phyloP scores from a whole-genome alignment of 2,797 vertebrate genomes.

The Cyprinella venusta region DNA sequence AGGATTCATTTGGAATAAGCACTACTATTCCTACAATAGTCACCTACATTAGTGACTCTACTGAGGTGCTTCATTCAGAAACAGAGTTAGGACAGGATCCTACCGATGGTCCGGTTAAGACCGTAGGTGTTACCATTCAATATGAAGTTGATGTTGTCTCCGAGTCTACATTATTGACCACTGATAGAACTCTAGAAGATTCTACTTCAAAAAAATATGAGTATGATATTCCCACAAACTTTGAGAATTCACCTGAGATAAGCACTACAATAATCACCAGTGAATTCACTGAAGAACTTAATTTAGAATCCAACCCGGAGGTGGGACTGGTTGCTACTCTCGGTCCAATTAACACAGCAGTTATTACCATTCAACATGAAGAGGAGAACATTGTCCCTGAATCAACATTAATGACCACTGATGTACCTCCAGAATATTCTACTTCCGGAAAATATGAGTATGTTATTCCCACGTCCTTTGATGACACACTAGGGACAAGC shows the following conservation, averaged over 20 bases:
- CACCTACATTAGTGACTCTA: neutral
- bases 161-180: neutral
- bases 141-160: neutral
- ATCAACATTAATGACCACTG: conserved; percentile 1
- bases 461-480: conserved; percentile 3
- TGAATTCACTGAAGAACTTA: conserved; percentile 15
- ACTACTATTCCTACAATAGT: conserved; percentile 6
- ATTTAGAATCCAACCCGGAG: conserved; percentile 11
- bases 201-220: conserved; percentile 5
- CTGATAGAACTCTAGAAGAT: neutral
- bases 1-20: conserved; percentile 7
- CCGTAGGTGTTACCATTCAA: neutral
- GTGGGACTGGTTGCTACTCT: conserved; percentile 1
- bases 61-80: conserved; percentile 21
- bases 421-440: neutral
- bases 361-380: conserved; percentile 3
- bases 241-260: neutral
- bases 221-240: neutral
- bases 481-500: neutral
- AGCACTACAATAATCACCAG: neutral
- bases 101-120: neutral
- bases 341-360: neutral
- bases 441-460: neutral
- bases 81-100: conserved; percentile 9
- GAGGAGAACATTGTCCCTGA: neutral